Conservation (phyloP, 2,888 invertebrate species). For the Corythucha ciliata region DNA sequence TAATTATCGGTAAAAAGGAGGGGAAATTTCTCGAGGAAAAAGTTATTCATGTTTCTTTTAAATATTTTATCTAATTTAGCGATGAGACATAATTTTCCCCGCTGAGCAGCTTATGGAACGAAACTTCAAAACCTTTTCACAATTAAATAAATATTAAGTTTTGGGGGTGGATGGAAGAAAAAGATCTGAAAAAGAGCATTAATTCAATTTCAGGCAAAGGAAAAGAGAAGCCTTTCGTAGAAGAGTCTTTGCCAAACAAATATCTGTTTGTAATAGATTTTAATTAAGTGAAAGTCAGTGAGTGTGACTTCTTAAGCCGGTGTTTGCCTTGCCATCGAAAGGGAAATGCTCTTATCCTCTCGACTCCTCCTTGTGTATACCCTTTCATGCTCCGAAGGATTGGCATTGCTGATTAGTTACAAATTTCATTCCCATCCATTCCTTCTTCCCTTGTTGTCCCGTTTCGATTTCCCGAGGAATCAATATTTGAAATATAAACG, state of each 20-base stretch:
- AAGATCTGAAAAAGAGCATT: neutral
- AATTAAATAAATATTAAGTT: too few relatives aligned
- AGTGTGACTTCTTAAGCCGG: conserved; percentile 25
- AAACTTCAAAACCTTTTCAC: too few relatives aligned
- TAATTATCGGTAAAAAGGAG: too few relatives aligned
- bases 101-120: too few relatives aligned
- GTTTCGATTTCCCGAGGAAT: too few relatives aligned
- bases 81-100: neutral
- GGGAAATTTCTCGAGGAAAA: neutral
- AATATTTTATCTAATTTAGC: neutral
- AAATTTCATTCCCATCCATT: too few relatives aligned
- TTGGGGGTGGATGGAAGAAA: neutral
- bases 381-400: too few relatives aligned
- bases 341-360: conserved; percentile 24
- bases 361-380: too few relatives aligned
- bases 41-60: neutral
- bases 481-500: too few relatives aligned
- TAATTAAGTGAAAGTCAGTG: conserved; percentile 27
- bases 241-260: conserved; percentile 18
- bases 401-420: too few relatives aligned
- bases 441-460: too few relatives aligned
- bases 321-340: conserved; percentile 27
- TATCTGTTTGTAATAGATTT: conserved; percentile 29
- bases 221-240: conserved; percentile 6
- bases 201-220: conserved; percentile 3